A percentile compares a stretch with the other conserved stretches of the same genome.
These are phyloP conservation scores for Doryteuthis pealeii DNA, from an alignment of 1,140 invertebrate species.

Conservation along the genomic window DNA sequence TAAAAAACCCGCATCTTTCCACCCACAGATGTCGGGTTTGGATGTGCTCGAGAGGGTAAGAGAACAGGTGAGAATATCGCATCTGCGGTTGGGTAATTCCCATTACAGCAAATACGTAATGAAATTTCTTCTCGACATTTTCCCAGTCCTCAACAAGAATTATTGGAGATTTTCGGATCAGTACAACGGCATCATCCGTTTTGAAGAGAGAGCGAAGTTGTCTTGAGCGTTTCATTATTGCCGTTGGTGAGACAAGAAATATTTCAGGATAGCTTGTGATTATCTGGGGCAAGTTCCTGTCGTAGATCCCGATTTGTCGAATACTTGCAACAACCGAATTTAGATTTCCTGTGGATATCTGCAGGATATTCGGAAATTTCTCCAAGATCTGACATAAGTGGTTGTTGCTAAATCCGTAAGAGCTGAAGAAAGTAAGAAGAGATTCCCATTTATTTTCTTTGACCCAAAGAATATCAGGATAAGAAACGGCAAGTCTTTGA, in stretches of 20 bases:
- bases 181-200: constrained; percentile 23
- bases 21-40: constrained; percentile 43
- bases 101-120: constrained; percentile 47
- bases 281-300: not conserved
- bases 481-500: not conserved
- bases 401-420: not conserved
- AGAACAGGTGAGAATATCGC: constrained; percentile 38
- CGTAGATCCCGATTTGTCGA: not conserved
- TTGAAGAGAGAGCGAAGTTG: constrained; percentile 14
- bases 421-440: not conserved
- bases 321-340: not conserved
- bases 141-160: constrained; percentile 37
- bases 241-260: not conserved
- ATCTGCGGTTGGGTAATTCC: constrained; percentile 46
- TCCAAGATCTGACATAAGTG: not conserved
- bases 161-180: constrained; percentile 30
- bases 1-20: constrained; percentile 39
- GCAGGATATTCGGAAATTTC: not conserved
- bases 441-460: not conserved
- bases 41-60: constrained; percentile 41
- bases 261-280: not conserved
- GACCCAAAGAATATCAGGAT: not conserved
- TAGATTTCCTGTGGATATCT: not conserved
- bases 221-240: not conserved
- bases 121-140: constrained; percentile 38